Evolutionary conservation across 2,797 vertebrate species (phyloP).

Genomic region (Antrozous pallidus): DNA sequence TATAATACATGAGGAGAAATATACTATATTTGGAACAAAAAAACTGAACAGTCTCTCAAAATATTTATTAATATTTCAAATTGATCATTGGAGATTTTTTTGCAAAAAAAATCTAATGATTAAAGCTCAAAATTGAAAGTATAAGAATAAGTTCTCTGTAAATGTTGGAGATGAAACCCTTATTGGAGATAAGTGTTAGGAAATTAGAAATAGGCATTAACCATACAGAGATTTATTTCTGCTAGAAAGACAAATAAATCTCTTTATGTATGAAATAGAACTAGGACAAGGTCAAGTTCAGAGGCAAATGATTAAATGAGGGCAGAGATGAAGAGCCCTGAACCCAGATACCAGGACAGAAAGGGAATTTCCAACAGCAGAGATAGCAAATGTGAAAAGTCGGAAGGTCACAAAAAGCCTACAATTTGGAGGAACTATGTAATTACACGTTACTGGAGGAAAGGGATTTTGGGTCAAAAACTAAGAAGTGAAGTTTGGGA

Average conservation of each 20-base stretch:
- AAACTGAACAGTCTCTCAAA: constrained; percentile 78
- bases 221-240: not conserved
- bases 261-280: not conserved
- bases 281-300: not conserved
- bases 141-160: not conserved
- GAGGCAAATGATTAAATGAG: not conserved
- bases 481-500: not conserved
- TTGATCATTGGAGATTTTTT: constrained; percentile 80
- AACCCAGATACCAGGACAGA: not conserved
- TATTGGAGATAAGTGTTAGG: not conserved
- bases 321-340: not conserved
- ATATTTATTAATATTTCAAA: constrained; percentile 83
- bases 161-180: no score
- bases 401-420: not conserved
- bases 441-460: not conserved
- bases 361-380: not conserved
- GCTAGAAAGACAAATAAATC: not conserved
- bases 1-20: constrained; percentile 83
- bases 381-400: not conserved
- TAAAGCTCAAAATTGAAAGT: constrained; percentile 61
- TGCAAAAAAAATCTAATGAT: constrained; percentile 74
- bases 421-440: not conserved
- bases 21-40: constrained; percentile 83
- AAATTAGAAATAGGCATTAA: not conserved
- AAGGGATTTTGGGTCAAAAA: not conserved